Conservation (phyloP, 2,797 vertebrate genomes). For the Hirundo rustica region DNA sequence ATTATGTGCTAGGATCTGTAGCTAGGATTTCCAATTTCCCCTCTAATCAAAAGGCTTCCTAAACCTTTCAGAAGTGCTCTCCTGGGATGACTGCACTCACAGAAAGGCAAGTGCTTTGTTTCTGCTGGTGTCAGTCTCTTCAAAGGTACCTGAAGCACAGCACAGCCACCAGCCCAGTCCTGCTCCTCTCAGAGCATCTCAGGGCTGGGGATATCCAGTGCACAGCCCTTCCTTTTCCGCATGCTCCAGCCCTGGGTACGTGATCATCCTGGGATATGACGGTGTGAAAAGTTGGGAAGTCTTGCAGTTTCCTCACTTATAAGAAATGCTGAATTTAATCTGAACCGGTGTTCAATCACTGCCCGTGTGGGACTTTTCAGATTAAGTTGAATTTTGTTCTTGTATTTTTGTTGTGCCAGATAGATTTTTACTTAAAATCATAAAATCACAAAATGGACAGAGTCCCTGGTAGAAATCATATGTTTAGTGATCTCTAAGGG, state of each 20-base stretch:
- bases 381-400: neutral
- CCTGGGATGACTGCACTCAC: slow-evolving; percentile 2
- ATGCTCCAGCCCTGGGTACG: fast-evolving
- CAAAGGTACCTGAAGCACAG: neutral
- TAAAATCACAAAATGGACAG: neutral
- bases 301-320: neutral
- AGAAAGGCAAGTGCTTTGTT: neutral
- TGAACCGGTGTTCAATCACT: fast-evolving
- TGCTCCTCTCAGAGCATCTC: neutral
- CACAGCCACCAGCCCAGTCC: neutral
- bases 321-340: neutral
- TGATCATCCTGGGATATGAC: neutral
- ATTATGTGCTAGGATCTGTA: neutral
- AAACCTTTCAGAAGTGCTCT: slow-evolving; percentile 24
- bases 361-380: neutral
- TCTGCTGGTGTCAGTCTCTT: neutral
- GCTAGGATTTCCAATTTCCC: slow-evolving; percentile 36
- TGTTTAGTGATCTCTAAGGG: neutral
- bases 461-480: neutral
- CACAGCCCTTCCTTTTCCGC: neutral
- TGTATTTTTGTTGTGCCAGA: neutral
- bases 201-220: neutral
- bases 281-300: neutral
- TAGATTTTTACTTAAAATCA: neutral
- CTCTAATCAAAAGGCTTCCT: slow-evolving; percentile 47